Evolutionary conservation across 2,113 vertebrate species (phyloP), one percentile per base, ranked within the genome.

Genomic region (Turnix velox): DNA sequence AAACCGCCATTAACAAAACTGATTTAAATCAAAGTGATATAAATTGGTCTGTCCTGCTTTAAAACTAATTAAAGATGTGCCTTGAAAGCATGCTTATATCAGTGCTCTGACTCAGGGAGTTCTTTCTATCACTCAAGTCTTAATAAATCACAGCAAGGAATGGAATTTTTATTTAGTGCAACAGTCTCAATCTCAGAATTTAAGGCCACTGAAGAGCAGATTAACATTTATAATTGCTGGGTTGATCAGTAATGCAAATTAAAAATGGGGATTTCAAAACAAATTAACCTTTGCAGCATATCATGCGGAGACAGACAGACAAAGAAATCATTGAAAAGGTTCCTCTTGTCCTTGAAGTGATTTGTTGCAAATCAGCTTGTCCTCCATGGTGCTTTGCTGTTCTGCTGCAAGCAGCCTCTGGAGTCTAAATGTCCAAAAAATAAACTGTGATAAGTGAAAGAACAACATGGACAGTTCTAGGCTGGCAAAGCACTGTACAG

Each of bases 151-250:
- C 43, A 87, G 40, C 35, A 67, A 75, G 87, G 57, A 31, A 92
- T 67, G 33, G 84, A 82, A 62, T 72, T 93, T 94, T 78, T 85
- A 83, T 76, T 93, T 92, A 88, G 86, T 72, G 58, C 40, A 63
- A 12, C 22, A 57, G 35, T 18, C 55, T 84, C 5, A 0, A 19
- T 88, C 68, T 93, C 82, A 86, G 72, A 73, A 58, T 84, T 95
- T 94, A 59, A 62, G 92, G 59, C 59, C 69, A 51, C 81, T 71
- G 54, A 75, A 93, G 89, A 95, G 90, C 61, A 82, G 71, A 95
- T 95, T 90, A 95, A 75, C 91, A 84, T 94, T 94, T 86, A 51
- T 94, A 95, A 96, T 72, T 83, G 37, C 25, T 83, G 27, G 59
- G 54, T 66, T 95, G 87, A 82, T 93, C 54, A 84, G 72, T 52